These are phyloP conservation scores for Chamaea fasciata DNA, from an alignment of 2,113 vertebrate genomes.

Conservation along the genomic window DNA sequence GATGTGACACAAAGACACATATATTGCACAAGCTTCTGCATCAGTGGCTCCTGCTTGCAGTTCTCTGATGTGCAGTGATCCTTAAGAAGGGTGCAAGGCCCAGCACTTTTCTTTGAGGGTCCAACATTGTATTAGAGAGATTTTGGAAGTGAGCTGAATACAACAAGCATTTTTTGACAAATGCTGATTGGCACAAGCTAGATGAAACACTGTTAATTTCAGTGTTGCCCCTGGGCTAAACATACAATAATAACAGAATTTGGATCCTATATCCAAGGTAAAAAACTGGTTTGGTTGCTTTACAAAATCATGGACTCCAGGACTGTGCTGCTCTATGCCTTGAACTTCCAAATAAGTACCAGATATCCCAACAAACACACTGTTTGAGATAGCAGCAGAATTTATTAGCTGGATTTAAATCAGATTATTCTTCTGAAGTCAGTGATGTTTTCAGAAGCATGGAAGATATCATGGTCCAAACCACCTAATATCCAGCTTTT, in stretches of 20 bases:
- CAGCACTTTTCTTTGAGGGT: neutral
- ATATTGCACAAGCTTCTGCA: neutral
- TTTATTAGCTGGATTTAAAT: neutral
- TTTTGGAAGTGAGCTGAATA: neutral
- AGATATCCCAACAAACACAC: neutral
- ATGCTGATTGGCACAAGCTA: neutral
- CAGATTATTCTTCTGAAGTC: neutral
- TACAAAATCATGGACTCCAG: neutral
- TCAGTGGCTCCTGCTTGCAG: neutral
- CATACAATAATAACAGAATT: neutral
- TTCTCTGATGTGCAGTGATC: neutral
- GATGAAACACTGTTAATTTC: neutral
- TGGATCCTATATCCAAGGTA: neutral
- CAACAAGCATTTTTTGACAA: neutral
- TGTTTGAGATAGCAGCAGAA: neutral
- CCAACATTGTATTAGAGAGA: neutral
- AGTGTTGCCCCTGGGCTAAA: neutral
- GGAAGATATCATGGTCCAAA: neutral
- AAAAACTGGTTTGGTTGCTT: neutral
- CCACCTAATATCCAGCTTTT: neutral
- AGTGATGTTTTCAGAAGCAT: neutral
- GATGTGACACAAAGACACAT: neutral
- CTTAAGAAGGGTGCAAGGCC: neutral
- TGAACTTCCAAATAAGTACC: neutral
- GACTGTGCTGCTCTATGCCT: neutral